Conservation (phyloP, 2,113 vertebrate genomes). For the Pavo muticus region DNA sequence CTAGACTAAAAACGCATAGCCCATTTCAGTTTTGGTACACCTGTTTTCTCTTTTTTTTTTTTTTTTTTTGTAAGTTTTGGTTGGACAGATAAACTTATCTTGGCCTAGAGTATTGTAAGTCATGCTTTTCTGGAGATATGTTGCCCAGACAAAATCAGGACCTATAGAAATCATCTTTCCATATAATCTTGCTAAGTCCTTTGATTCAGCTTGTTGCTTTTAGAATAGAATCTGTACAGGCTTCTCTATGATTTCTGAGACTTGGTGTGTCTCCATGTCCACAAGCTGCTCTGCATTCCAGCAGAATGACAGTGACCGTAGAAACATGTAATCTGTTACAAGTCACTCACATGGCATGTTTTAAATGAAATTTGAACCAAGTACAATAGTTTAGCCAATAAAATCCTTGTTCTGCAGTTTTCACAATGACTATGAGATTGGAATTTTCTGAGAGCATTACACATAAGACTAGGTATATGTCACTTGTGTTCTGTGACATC, state of each 20-base stretch:
- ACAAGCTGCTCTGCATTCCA: neutral
- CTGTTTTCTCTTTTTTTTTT: accelerated
- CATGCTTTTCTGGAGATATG: neutral
- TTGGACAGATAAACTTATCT: neutral
- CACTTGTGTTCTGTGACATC: neutral
- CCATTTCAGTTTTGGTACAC: neutral
- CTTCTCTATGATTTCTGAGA: neutral
- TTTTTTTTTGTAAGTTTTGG: neutral
- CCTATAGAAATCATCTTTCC: neutral
- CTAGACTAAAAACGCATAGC: neutral
- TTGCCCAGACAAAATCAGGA: neutral
- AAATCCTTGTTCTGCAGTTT: neutral
- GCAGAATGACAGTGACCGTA: too few relatives aligned
- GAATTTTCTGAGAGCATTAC: neutral
- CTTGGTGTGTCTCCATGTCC: neutral
- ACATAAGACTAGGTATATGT: neutral
- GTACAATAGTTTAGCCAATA: neutral
- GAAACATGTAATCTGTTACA: neutral
- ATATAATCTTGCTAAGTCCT: neutral
- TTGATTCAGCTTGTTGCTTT: neutral
- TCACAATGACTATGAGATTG: neutral
- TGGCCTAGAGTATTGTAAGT: neutral
- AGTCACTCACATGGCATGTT: neutral
- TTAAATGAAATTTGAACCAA: neutral
- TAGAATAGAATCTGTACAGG: neutral